Evolutionary conservation across 2,797 vertebrate species (phyloP), one percentile per base, ranked within the genome.

Genomic region (Sparidentex hasta): DNA sequence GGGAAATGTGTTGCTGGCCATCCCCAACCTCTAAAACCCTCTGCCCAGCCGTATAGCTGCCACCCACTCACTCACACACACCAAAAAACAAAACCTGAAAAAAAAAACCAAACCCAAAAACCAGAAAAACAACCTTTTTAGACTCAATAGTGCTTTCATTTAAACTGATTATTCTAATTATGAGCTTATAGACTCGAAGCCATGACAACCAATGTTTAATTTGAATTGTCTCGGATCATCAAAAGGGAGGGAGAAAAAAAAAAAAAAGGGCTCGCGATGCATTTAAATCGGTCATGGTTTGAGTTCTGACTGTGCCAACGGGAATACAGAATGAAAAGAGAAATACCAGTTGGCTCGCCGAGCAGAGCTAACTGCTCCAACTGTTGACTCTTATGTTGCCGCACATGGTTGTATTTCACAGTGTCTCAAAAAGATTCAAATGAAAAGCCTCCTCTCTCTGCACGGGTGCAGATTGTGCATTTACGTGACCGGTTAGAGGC

Each of bases 171-270:
- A 93, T 90, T 92, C 63, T 76, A 88, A 90, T 90, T 80, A 89
- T 80, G 71, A 88, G 86, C 58, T 90, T 85, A 74, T 79, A 77
- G 72, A 80, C 82, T 85, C 74, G 88, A 86, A 85, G 78, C 90
- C 88, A 93, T 95, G 93, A 87, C 91, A 93, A 93, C 92, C 80
- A 68, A 76, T 76, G 87, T 87, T 87, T 82, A 87, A 86, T 76
- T 76, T 86, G 55, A 86, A 86, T 91, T 88, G 74, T 88, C 85
- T 81, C 77, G 86, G 74, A 87, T 88, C 55, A 83, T 76, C 57
- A 86, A 65, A 81, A 87, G 71, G 80, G 41, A 82, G 73, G 33
- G 6, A 33, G n/a, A n/a, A n/a, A 27, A 27, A 27, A 27, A 27
- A 38, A 75, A 65, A 82, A 74, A 82, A 38, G 9, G 74, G 48